Base-by-base conservation (phyloP, 1,140 invertebrate species). In the Ceratosolen fusciceps region DNA sequence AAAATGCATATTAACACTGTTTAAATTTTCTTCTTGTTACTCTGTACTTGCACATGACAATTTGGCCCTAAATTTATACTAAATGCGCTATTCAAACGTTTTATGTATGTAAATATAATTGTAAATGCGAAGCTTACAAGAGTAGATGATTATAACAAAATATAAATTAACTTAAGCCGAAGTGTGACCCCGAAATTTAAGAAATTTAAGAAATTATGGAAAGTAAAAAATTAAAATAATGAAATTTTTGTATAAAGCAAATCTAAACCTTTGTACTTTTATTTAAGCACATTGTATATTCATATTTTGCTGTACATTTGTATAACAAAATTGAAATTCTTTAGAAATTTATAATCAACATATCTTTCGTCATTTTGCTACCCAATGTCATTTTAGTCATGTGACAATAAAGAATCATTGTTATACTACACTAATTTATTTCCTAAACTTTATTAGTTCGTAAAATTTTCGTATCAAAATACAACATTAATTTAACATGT, bases 321-420 rank as follows among this genome's bases (percentile, higher is more conserved):
- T 62, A 78, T 74, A 49, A 68, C 71, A 79, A 83, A 75, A 81
- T 75, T 82, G 34, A 83, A 83, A 85, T 85, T 85, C 79, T 86
- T 84, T 80, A 84, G 84, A 84, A 67, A 31, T 86, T 86, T 85
- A 82, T 86, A 85, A 85, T 83, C 75, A 62, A 79, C 74, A 77
- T 78, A 77, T 84, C 58, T 83, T 77, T 81, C 54, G 67, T 58
- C 82, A 77, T 80, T 54, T 70, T 60, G 81, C 62, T 83, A 80
- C 82, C 71, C 77, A 80, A 83, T 72, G 67, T 84, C 82, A 83
- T 85, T 77, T 87, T 85, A 84, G 84, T 86, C 81, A 83, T 80
- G 81, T 86, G 86, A 87, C 84, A 86, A 87, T 86, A 87, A 86
- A 87, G 77, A 84, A 82, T 82, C 71, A 82, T 82, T 84, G 70